Percentiles rank a stretch among this genome's conserved stretches.
Evolutionary conservation across 2,113 vertebrate species (phyloP).

Genomic region (Chaetops frenatus): DNA sequence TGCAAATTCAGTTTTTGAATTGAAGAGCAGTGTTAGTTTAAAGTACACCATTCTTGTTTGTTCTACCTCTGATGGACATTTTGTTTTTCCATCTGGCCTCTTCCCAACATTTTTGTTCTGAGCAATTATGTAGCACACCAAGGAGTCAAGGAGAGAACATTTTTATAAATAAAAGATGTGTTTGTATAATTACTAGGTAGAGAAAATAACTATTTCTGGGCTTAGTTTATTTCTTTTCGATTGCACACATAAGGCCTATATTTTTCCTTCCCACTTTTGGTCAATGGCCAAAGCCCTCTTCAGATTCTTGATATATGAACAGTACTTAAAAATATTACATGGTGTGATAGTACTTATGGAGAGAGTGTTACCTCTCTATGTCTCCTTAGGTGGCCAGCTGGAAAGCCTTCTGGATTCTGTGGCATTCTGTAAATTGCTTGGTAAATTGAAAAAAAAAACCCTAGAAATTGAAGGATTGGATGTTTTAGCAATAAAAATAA

Average conservation of each 20-base stretch:
- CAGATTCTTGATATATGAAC: background rate
- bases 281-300: background rate
- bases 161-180: conserved; percentile 25
- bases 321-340: background rate
- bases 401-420: background rate
- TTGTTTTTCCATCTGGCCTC: background rate
- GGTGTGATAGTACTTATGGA: background rate
- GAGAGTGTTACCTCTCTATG: background rate
- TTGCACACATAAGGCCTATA: background rate
- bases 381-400: background rate
- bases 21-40: background rate
- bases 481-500: background rate
- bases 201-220: background rate
- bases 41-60: background rate
- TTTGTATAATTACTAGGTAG: conserved; percentile 15
- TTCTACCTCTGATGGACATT: background rate
- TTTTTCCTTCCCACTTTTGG: background rate
- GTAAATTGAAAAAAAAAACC: background rate
- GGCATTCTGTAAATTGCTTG: background rate
- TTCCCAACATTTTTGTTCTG: conserved; percentile 2
- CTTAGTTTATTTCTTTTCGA: background rate
- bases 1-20: background rate
- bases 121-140: background rate
- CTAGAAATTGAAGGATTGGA: background rate
- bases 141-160: background rate